Evolutionary conservation across 2,113 vertebrate species (phyloP), one percentile per base, ranked within the genome.

Genomic region (Turnix velox): DNA sequence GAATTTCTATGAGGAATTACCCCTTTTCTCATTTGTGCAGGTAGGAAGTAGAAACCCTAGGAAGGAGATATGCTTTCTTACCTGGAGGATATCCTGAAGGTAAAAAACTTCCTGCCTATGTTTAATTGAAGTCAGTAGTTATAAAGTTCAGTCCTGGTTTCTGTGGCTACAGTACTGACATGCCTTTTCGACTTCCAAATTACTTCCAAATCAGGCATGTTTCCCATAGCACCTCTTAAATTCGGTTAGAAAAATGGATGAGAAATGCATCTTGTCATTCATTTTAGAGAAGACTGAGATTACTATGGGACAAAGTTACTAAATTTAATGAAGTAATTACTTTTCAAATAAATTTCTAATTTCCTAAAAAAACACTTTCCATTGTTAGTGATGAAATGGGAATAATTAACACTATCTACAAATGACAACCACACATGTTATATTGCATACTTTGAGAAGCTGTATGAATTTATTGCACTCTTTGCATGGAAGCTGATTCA

Each of bases 241-340:
- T 78, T 78, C 28, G 76, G 24, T 25, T 18, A 52, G 16, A 82
- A 39, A 40, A 91, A 58, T 67, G 69, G 87, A 59, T 37, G 31
- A 90, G 35, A 65, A 87, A 80, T 90, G 9, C 0, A 0, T 30
- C n/a, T 48, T 78, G 43, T 71, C 25, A 27, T 59, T 85, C 27
- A 59, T 94, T 93, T 94, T 87, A 88, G 90, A 78, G 40, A 72
- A 61, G 71, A 82, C 40, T 82, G 58, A 90, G 37, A 45, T 65
- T 37, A 12, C 31, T 90, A 33, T 61, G 69, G 19, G 24, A 79
- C 24, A 69, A 30, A 69, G 88, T 83, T 72, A 61, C 37, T 76
- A 76, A 83, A 76, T 94, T 40, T 90, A 85, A 90, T 83, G 57
- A 85, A 76, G 57, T 92, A 72, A 82, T 92, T 91, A 76, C n/a